A percentile compares a stretch with the other conserved stretches of the same genome.
Evolutionary conservation across 2,888 invertebrate species (phyloP).

Genomic region (Disparrhopalites patrizii): DNA sequence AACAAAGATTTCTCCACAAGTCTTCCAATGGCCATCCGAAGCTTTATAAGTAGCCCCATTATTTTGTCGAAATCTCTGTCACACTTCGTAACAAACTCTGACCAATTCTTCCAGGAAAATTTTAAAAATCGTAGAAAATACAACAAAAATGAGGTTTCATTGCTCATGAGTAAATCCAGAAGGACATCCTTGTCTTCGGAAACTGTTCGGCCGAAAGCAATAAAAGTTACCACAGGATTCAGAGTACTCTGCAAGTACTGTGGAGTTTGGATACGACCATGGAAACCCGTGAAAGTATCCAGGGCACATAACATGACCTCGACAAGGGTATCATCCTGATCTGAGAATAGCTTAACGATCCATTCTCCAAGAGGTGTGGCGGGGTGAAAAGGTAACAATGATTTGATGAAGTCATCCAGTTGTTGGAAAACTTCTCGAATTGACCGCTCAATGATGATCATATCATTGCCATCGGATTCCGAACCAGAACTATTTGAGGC

Average conservation of each 20-base stretch:
- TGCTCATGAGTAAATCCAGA: constrained; percentile 79
- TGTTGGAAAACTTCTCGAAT: constrained; percentile 72
- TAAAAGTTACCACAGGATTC: constrained; percentile 80
- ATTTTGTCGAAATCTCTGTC: constrained; percentile 70
- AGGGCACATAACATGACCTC: constrained; percentile 89
- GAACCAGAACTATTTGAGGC: constrained; percentile 72
- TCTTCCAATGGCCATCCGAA: constrained; percentile 74
- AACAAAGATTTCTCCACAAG: constrained; percentile 77
- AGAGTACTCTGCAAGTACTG: constrained; percentile 63
- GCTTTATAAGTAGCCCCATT: constrained; percentile 74
- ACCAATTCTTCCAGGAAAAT: constrained; percentile 77
- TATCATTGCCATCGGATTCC: constrained; percentile 71
- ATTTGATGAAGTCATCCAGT: constrained; percentile 75
- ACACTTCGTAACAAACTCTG: constrained; percentile 73
- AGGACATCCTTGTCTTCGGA: constrained; percentile 75
- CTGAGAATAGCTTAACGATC: constrained; percentile 79
- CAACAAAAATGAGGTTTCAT: constrained; percentile 82
- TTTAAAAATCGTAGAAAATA: constrained; percentile 80
- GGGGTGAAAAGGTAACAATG: constrained; percentile 76
- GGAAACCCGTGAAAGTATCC: constrained; percentile 78
- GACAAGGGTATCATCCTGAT: constrained; percentile 85
- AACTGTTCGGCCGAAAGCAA: constrained; percentile 78
- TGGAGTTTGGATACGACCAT: constrained; percentile 39
- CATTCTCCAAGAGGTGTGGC: constrained; percentile 83
- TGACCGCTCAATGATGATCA: constrained; percentile 80